Conservation (phyloP, 1,140 invertebrate genomes). For the Amyelois transitella region DNA sequence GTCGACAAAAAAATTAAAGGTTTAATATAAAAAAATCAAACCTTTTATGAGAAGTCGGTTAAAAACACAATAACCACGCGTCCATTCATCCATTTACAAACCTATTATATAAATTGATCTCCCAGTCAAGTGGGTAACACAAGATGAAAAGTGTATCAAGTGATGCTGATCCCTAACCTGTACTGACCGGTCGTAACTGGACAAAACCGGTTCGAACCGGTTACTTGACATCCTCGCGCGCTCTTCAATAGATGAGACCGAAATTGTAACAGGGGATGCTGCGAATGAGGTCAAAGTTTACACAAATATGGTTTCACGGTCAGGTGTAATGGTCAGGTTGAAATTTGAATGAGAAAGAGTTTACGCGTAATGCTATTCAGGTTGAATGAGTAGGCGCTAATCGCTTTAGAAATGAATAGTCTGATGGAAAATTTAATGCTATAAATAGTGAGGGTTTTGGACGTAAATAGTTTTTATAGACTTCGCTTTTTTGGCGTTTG, state of each 20-base stretch:
- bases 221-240: neutral
- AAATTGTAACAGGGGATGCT: neutral
- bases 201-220: neutral
- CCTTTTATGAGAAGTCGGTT: neutral
- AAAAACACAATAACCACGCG: neutral
- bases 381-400: no score
- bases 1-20: no score
- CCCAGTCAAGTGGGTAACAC: slow-evolving; percentile 2
- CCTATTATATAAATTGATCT: neutral
- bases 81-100: neutral
- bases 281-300: neutral
- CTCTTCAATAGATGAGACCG: neutral
- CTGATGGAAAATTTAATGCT: no score
- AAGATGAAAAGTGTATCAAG: slow-evolving; percentile 45
- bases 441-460: no score
- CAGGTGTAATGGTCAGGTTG: neutral
- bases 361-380: no score
- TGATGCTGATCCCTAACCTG: slow-evolving; percentile 17
- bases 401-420: no score
- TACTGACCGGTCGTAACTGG: neutral
- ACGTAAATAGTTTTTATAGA: no score
- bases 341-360: neutral
- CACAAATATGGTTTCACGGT: neutral
- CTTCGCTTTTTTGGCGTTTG: no score
- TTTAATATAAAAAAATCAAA: neutral